These are phyloP conservation scores for Phengaris alcon DNA, from an alignment of 2,888 invertebrate genomes.

Conservation along the genomic window DNA sequence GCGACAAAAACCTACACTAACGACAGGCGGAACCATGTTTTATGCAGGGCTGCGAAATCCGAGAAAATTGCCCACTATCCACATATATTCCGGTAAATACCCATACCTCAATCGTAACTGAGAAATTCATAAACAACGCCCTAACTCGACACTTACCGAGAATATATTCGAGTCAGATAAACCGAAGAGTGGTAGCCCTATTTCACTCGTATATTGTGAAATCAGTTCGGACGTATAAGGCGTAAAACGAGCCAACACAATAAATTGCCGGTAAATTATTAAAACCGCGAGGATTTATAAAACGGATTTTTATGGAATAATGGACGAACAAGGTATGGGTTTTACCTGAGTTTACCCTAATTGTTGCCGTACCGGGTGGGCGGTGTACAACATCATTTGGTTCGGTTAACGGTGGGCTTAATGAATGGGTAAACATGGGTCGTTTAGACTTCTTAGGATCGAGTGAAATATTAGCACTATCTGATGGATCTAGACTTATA, in stretches of 20 bases:
- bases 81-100: neutral
- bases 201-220: conserved; percentile 17
- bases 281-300: conserved; percentile 14
- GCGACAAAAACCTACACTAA: neutral
- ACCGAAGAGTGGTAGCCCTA: conserved; percentile 10
- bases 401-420: neutral
- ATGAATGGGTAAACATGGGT: neutral
- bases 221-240: conserved; percentile 23
- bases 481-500: neutral
- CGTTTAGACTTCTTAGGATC: neutral
- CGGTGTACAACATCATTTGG: neutral
- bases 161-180: conserved; percentile 3
- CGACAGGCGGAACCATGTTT: conserved; percentile 26
- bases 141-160: neutral
- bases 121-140: neutral
- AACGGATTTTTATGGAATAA: conserved; percentile 20
- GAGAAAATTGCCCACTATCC: neutral
- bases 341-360: conserved; percentile 6
- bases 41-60: conserved; percentile 21
- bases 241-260: conserved; percentile 18
- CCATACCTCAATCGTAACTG: conserved; percentile 1
- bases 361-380: neutral
- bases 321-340: neutral
- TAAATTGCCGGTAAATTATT: conserved; percentile 26
- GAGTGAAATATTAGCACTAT: neutral